Evolutionary conservation across 1,140 invertebrate genomes (phyloP).

Genomic region (Drosophila albomicans): DNA sequence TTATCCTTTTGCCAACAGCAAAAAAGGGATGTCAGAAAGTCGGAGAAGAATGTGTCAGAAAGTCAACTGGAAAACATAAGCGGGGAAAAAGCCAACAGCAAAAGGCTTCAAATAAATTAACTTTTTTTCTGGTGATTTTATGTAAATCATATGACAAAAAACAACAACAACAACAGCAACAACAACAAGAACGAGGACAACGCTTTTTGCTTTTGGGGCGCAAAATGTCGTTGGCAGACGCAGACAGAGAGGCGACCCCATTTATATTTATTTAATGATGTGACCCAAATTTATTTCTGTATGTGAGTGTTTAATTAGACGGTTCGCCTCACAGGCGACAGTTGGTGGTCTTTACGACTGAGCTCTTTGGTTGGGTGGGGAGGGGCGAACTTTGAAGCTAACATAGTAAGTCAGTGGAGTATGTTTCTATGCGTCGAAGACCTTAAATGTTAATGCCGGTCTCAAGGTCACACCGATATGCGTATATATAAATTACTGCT

Average conservation of each 20-base stretch:
- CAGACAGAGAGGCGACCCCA: constrained; percentile 62
- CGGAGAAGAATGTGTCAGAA: constrained; percentile 34
- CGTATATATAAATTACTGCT: constrained; percentile 69
- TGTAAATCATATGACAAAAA: constrained; percentile 69
- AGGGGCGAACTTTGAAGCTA: too few species aligned
- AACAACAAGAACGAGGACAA: constrained; percentile 1
- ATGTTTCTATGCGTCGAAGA: constrained; percentile 5
- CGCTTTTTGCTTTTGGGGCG: not conserved
- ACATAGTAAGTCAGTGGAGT: too few species aligned
- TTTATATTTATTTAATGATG: constrained; percentile 83
- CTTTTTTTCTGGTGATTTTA: constrained; percentile 78
- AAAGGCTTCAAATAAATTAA: constrained; percentile 79
- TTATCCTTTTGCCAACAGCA: constrained; percentile 25
- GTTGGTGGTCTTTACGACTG: constrained; percentile 71
- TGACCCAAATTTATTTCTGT: constrained; percentile 82
- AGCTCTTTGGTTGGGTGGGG: not conserved
- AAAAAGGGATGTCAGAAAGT: constrained; percentile 15
- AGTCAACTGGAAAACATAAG: constrained; percentile 52
- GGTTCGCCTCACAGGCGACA: constrained; percentile 60
- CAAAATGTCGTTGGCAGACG: constrained; percentile 40
- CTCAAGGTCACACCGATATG: constrained; percentile 79
- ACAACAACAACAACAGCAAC: constrained; percentile 17
- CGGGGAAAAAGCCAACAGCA: constrained; percentile 56
- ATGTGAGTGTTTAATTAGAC: constrained; percentile 83
- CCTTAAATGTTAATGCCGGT: constrained; percentile 52